Base-by-base conservation (phyloP, 1,140 invertebrate species). In the Drusus annulatus region DNA sequence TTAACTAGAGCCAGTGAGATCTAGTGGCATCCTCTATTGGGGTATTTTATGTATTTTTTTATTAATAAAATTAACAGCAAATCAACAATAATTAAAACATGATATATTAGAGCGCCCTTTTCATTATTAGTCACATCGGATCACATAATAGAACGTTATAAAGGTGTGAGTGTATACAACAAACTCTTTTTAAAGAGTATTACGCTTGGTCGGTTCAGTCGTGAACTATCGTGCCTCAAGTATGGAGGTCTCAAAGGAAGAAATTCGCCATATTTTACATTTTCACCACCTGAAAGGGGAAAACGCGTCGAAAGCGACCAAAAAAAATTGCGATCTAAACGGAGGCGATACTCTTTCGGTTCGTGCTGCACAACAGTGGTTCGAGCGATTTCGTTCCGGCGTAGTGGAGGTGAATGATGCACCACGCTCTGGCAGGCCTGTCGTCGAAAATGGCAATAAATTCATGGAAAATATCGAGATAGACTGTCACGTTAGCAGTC, bases 191-290 rank as follows among this genome's bases (percentile, higher is more conserved):
- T 23, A 4, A 8, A 74, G 8, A 74, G 31, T 54, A 74, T 52
- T 74, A 6, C 50, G 75, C 79, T 84, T 87, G 60, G 84, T 86
- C 63, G 63, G 63, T 74, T 52, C 8, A 62, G 78, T 36, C 83
- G 77, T 45, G 80, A 83, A 54, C 58, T 62, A 62, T 62, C 58
- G 58, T 62, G 58, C 58, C 4, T 62, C 58, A 17, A 62, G 58
- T 62, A 62, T 62, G 58, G 58, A 5, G 58, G 58, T 62, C 58
- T 62, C 58, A 62, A 62, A 62, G 58, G 21, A 62, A 62, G 58
- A 62, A 62, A 62, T 62, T 62, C 21, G 58, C n/a, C 58, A 62
- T 62, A 62, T 62, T 62, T 62, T 62, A 62, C 58, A 62, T 62
- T 62, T 62, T 62, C 19, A 62, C 58, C 19, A 62, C 58, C 58